Conservation (phyloP, 1,140 invertebrate genomes). For the Steinernema feltiae region DNA sequence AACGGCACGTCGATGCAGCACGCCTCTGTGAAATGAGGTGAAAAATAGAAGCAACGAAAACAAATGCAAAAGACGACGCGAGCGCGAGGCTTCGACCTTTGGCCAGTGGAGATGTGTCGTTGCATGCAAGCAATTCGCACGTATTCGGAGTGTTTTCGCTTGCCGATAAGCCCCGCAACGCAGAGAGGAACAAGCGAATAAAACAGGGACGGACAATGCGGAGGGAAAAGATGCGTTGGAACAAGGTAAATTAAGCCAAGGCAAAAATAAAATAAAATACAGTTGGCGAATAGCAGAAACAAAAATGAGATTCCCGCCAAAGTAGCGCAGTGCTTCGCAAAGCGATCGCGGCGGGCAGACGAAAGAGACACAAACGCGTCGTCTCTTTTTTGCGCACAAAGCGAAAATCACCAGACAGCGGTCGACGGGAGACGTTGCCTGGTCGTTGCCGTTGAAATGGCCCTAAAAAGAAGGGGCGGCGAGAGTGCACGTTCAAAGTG, state of each 20-base stretch:
- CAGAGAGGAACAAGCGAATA: neutral
- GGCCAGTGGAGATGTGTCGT: neutral
- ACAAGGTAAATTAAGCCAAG: too few relatives aligned
- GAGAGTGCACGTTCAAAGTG: neutral
- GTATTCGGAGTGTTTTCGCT: conserved; percentile 1
- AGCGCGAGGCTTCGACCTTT: neutral
- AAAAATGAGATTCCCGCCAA: too few relatives aligned
- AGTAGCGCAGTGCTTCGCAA: too few relatives aligned
- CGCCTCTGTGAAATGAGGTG: neutral
- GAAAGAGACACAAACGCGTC: too few relatives aligned
- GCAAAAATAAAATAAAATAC: too few relatives aligned
- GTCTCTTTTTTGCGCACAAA: too few relatives aligned
- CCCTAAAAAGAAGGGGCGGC: neutral
- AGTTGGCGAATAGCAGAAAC: too few relatives aligned
- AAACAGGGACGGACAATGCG: too few relatives aligned
- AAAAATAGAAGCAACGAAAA: neutral
- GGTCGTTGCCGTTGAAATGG: neutral
- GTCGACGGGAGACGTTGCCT: too few relatives aligned
- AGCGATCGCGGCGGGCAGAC: too few relatives aligned
- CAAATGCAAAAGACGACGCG: neutral
- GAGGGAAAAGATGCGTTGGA: too few relatives aligned
- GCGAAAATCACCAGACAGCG: neutral
- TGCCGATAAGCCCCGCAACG: neutral
- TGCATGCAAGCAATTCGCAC: neutral
- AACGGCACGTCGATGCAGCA: neutral